These are phyloP conservation scores for Phoxinus dragarum DNA, from an alignment of 2,797 vertebrate species.

Conservation along the genomic window DNA sequence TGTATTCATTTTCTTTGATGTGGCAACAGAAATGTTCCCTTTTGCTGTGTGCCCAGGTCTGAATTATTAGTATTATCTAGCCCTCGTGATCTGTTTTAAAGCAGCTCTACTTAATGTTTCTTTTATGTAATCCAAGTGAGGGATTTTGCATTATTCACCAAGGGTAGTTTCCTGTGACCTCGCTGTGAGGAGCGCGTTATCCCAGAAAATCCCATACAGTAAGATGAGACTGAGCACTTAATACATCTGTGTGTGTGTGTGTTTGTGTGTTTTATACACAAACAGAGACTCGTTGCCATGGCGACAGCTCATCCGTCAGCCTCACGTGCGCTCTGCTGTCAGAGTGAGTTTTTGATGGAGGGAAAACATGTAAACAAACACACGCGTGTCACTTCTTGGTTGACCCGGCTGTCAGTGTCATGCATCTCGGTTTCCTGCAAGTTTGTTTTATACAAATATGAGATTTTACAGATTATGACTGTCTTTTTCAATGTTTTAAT, in stretches of 20 bases:
- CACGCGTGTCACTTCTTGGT: neutral
- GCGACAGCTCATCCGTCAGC: conserved; percentile 22
- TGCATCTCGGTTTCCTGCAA: neutral
- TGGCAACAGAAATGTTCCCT: neutral
- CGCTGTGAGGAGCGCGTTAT: neutral
- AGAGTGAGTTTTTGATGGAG: neutral
- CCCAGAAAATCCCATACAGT: neutral
- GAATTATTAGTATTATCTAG: conserved; percentile 18
- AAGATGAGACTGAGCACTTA: neutral
- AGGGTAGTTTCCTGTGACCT: conserved; percentile 15
- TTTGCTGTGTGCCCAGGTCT: neutral
- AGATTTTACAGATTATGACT: neutral
- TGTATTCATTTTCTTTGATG: neutral
- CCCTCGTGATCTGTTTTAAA: neutral
- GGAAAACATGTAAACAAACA: conserved; percentile 19
- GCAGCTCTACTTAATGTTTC: conserved; percentile 5
- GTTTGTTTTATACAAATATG: neutral
- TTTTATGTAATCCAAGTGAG: neutral
- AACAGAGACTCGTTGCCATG: neutral
- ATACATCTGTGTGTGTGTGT: neutral
- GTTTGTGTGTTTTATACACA: neutral
- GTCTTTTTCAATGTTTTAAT: neutral
- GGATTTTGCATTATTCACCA: conserved; percentile 12
- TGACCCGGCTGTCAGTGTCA: neutral
- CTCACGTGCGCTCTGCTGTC: neutral